Base-by-base conservation (phyloP, 2,797 vertebrate genomes). In the Tangara arthus region DNA sequence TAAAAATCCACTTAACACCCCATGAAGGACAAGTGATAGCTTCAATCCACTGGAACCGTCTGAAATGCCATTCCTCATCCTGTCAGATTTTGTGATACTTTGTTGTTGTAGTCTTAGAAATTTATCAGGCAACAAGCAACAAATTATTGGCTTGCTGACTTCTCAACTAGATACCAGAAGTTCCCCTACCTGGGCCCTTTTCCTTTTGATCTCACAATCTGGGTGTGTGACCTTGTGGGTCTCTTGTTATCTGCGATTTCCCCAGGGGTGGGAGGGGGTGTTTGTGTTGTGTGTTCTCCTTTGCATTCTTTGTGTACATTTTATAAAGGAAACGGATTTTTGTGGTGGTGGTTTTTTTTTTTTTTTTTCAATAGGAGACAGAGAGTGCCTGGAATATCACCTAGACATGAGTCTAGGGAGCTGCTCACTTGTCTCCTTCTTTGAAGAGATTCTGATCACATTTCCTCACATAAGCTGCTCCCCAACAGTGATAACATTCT, bases 161-260 rank as follows among this genome's bases (percentile, higher is more conserved):
- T 94, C 89, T 82, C 27, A 42, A 49, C 20, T 69, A 64, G 52
- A 75, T 75, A 64, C 20, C 8, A 32, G 16, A 50, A 60, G 34
- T 70, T 91, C 37, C 37, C 34, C 28, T 92, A 16, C 82, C 63
- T 87, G 68, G 9, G 32, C 19, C 35, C 13, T 91, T 86, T 75
- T 75, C 46, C 61, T 68, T 91, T 83, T 82, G n/a, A 75, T 75
- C 71, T 94, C 52, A 82, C 39, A n/a, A 24, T 19, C 41, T 85
- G 56, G 47, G 23, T 0, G 3, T 77, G 68, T 39, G 52, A 82
- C 30, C 41, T 78, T 75, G 20, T 73, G 73, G 39, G 24, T 81
- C 16, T 56, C 56, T 69, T 55, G 37, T 72, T 75, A 73, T 53
- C 78, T 89, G 24, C 23, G 15, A 68, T 77, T 66, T 87, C 41